Evolutionary conservation across 1,140 invertebrate genomes (phyloP).

Genomic region (Drosophila mojavensis): DNA sequence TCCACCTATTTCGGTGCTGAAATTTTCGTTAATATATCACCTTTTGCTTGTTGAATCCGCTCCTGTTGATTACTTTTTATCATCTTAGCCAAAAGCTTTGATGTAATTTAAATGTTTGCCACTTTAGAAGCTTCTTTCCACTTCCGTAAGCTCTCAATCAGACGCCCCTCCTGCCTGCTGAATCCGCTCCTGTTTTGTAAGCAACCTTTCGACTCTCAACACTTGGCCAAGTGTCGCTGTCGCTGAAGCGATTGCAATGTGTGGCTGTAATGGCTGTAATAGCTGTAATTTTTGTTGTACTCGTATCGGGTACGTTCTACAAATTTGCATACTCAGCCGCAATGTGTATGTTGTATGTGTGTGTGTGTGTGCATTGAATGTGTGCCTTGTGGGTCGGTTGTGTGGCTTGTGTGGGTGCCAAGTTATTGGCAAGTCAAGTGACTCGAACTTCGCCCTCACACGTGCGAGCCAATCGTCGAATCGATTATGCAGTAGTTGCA

Average conservation of each 20-base stretch:
- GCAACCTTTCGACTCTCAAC: slow-evolving; percentile 35
- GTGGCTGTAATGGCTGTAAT: slow-evolving; percentile 38
- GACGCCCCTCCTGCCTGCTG: not conserved
- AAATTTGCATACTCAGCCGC: slow-evolving; percentile 45
- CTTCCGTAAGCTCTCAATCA: not conserved
- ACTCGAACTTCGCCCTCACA: slow-evolving; percentile 20
- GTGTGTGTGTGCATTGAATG: slow-evolving; percentile 55
- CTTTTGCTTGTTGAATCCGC: no score
- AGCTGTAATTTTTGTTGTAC: slow-evolving; percentile 31
- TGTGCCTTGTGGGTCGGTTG: slow-evolving; percentile 28
- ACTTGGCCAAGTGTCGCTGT: slow-evolving; percentile 63
- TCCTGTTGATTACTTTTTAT: no score
- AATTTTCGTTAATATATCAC: no score
- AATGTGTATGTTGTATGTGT: slow-evolving; percentile 40
- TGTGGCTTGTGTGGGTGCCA: slow-evolving; percentile 47
- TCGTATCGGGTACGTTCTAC: slow-evolving; percentile 10
- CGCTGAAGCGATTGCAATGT: slow-evolving; percentile 16
- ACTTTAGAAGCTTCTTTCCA: not conserved
- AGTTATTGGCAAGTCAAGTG: slow-evolving; percentile 71
- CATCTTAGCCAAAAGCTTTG: no score
- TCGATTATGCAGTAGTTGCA: slow-evolving; percentile 64
- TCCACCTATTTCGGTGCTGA: no score
- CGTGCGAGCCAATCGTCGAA: slow-evolving; percentile 45
- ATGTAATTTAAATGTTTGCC: no score
- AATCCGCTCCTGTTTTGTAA: slow-evolving; percentile 29